Conservation (phyloP, 1,140 invertebrate species). For the Cephus cinctus region DNA sequence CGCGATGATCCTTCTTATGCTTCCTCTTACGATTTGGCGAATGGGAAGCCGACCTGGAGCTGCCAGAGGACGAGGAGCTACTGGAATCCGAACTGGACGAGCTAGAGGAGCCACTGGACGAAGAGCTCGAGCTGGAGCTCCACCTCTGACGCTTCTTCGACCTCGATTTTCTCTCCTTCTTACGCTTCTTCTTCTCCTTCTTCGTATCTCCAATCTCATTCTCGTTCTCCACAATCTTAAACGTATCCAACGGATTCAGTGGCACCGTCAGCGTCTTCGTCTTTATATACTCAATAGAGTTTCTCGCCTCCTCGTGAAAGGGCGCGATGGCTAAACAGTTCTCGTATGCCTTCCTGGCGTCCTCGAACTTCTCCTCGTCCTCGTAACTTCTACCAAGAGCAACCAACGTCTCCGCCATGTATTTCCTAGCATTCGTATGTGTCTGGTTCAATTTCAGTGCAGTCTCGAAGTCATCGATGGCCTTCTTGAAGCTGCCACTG, state of each 20-base stretch:
- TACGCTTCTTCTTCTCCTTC: constrained; percentile 73
- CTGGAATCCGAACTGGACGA: constrained; percentile 58
- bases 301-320: constrained; percentile 81
- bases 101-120: constrained; percentile 64
- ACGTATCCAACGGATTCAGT: constrained; percentile 46
- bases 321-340: constrained; percentile 78
- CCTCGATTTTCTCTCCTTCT: constrained; percentile 68
- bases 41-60: constrained; percentile 63
- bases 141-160: constrained; percentile 68
- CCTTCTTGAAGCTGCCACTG: constrained; percentile 88
- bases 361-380: constrained; percentile 81
- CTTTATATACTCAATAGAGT: constrained; percentile 76
- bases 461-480: constrained; percentile 91
- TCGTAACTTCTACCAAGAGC: constrained; percentile 81
- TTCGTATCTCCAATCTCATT: constrained; percentile 53
- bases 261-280: constrained; percentile 56
- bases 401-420: constrained; percentile 89
- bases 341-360: constrained; percentile 80
- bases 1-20: constrained; percentile 65
- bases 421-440: constrained; percentile 93
- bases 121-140: constrained; percentile 63
- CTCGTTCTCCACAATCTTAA: constrained; percentile 47
- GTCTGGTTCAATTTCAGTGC: constrained; percentile 84
- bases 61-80: constrained; percentile 60
- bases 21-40: constrained; percentile 64